Conservation (phyloP, 2,888 invertebrate genomes). For the Zootermopsis nevadensis region DNA sequence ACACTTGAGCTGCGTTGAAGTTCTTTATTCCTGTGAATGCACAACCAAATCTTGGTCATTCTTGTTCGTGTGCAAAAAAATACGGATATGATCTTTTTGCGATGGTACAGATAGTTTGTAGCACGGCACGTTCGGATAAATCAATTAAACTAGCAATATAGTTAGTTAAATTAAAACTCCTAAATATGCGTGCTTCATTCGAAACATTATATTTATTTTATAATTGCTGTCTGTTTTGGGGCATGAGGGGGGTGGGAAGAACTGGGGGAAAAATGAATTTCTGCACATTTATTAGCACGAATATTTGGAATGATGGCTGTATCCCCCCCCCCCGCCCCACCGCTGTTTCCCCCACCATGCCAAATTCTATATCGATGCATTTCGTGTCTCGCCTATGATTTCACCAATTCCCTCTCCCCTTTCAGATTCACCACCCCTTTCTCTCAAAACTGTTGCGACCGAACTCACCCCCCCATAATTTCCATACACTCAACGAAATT, state of each 20-base stretch:
- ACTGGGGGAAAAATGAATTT: slow-evolving; percentile 1
- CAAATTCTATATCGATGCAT: slow-evolving; percentile 23
- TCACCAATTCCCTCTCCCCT: slow-evolving; percentile 37
- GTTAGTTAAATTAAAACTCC: slow-evolving; percentile 32
- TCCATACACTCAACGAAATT: slow-evolving; percentile 50
- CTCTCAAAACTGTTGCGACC: slow-evolving; percentile 27
- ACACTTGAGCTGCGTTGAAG: no score
- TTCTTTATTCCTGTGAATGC: no score
- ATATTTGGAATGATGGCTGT: slow-evolving; percentile 24
- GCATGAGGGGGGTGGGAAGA: not conserved
- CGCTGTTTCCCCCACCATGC: not conserved
- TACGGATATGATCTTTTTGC: no score
- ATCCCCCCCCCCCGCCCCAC: not conserved
- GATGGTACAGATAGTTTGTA: not conserved
- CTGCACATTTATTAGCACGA: slow-evolving; percentile 22
- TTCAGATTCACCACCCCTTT: slow-evolving; percentile 27
- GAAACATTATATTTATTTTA: slow-evolving; percentile 31
- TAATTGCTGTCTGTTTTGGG: slow-evolving; percentile 35
- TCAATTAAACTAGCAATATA: slow-evolving; percentile 6
- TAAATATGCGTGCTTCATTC: slow-evolving; percentile 24
- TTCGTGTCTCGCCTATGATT: slow-evolving; percentile 35
- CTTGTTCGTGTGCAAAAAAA: no score
- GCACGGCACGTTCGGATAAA: not conserved
- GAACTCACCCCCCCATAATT: slow-evolving; percentile 38
- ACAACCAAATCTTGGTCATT: no score